Percentiles rank a stretch among this genome's conserved stretches.
These are phyloP conservation scores for Hemiprocne comata DNA, from an alignment of 2,113 vertebrate species.

Conservation along the genomic window DNA sequence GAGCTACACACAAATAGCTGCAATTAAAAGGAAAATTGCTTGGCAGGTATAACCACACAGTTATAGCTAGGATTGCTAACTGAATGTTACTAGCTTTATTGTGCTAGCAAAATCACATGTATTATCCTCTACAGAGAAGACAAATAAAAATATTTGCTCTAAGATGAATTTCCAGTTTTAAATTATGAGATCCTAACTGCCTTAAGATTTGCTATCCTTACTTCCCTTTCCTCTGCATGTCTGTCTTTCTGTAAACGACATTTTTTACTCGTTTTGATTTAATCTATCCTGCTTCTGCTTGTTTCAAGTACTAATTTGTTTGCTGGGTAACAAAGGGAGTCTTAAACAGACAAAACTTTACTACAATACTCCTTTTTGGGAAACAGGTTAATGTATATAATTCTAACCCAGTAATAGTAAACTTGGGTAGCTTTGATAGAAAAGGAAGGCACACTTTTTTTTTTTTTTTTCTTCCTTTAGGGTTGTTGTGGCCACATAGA, in stretches of 20 bases:
- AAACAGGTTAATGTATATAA: neutral
- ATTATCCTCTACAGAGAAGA: neutral
- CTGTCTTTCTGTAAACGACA: neutral
- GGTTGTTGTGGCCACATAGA: neutral
- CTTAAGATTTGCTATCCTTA: neutral
- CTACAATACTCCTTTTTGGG: neutral
- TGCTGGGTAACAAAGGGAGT: neutral
- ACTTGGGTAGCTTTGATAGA: neutral
- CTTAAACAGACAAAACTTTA: neutral
- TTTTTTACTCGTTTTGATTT: neutral
- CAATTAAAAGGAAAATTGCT: neutral
- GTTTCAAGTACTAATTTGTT: neutral
- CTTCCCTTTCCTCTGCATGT: neutral
- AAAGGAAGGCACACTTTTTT: neutral
- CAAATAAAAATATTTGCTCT: neutral
- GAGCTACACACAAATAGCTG: neutral
- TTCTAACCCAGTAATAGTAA: neutral
- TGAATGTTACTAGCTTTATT: neutral
- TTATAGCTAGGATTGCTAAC: neutral
- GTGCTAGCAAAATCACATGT: neutral
- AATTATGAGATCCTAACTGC: neutral
- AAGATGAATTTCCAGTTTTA: neutral
- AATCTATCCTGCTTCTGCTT: neutral
- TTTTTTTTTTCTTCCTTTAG: neutral
- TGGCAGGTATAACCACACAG: neutral